Percentiles rank a stretch among this genome's conserved stretches.
Conservation (phyloP, 2,113 vertebrate genomes). For the Onychostruthus taczanowskii region DNA sequence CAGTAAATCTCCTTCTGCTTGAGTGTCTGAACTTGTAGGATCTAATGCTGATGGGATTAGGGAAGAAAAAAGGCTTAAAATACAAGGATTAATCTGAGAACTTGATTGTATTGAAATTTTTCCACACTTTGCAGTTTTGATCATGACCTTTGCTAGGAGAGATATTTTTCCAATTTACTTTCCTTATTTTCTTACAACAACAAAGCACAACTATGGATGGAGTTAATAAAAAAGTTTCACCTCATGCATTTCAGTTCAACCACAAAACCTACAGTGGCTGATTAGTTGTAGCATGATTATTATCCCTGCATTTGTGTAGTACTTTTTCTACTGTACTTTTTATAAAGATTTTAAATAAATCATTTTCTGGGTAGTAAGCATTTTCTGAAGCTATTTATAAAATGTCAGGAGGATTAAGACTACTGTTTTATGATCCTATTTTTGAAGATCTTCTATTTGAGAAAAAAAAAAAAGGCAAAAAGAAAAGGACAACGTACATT, state of each 20-base stretch:
- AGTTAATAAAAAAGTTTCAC: not conserved
- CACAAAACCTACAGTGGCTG: not conserved
- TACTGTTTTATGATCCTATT: not conserved
- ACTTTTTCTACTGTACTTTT: not conserved
- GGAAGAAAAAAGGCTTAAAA: conserved; percentile 42
- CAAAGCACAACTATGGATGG: not conserved
- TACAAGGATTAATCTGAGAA: conserved; percentile 32
- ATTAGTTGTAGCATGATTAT: not conserved
- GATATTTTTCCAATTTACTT: conserved; percentile 34
- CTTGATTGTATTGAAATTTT: conserved; percentile 5
- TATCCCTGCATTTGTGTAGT: not conserved
- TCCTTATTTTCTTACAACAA: conserved; percentile 29
- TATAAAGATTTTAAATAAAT: conserved; percentile 14
- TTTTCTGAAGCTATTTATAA: conserved; percentile 29
- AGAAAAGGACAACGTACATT: not conserved
- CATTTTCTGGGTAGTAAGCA: not conserved
- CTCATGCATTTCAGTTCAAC: not conserved
- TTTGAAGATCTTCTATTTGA: not conserved
- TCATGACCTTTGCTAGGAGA: not conserved
- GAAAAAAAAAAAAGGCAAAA: not conserved
- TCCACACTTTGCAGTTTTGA: not conserved
- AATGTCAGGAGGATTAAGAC: conserved; percentile 1
- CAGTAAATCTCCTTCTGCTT: not conserved
- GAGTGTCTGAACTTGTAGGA: not conserved
- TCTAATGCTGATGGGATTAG: not conserved